A percentile compares a stretch with the other conserved stretches of the same genome.
These are phyloP conservation scores for Coregonus suidteri DNA, from an alignment of 2,797 vertebrate species.

Conservation along the genomic window DNA sequence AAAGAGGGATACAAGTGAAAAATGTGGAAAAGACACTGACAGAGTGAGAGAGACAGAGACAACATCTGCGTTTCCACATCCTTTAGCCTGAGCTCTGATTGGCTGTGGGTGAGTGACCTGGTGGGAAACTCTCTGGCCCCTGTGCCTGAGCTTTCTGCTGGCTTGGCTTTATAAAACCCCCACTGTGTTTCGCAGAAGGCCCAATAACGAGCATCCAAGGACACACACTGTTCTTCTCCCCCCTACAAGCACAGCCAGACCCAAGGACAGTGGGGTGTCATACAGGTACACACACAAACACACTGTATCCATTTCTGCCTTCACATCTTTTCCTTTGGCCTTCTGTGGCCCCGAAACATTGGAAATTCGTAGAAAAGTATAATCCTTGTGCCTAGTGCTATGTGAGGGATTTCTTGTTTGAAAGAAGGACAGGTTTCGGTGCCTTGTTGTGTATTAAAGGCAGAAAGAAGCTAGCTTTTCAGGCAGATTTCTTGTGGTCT, in stretches of 20 bases:
- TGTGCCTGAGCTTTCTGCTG: slow-evolving; percentile 23
- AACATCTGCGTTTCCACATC: background rate
- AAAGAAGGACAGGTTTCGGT: background rate
- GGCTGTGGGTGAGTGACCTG: background rate
- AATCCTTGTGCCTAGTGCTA: background rate
- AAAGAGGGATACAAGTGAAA: slow-evolving; percentile 4
- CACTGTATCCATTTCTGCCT: background rate
- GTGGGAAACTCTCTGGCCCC: background rate
- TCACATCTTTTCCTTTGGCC: background rate
- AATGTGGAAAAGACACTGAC: slow-evolving; percentile 1
- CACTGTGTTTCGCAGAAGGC: slow-evolving; percentile 30
- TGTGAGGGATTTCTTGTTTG: background rate
- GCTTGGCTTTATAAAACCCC: slow-evolving; percentile 27
- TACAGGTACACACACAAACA: slow-evolving; percentile 5
- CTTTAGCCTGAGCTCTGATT: background rate
- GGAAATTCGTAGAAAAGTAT: background rate
- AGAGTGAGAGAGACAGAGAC: slow-evolving; percentile 1
- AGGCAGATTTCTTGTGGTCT: background rate
- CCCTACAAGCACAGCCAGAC: background rate
- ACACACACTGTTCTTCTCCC: slow-evolving; percentile 10
- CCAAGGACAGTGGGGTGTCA: background rate
- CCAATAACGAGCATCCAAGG: slow-evolving; percentile 42
- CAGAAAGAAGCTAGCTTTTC: background rate
- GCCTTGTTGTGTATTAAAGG: background rate
- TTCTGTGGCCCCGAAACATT: background rate